Evolutionary conservation across 2,888 invertebrate genomes (phyloP), one percentile per base, ranked within the genome.

Genomic region (Xestia xanthographa): DNA sequence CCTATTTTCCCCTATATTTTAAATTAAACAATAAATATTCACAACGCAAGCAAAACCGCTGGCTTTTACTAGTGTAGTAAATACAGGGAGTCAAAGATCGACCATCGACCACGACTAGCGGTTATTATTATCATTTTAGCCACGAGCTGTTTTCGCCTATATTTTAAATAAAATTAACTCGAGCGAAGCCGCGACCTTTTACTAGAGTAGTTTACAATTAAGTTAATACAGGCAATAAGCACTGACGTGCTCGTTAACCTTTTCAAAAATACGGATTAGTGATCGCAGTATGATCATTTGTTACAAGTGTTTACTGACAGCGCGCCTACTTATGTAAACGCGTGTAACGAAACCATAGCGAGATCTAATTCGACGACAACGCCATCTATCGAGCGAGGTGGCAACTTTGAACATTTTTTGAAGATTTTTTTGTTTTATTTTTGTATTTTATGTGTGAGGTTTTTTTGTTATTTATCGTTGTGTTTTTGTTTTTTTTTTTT

Each of bases 341-440:
- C 14, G 1, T 41, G 80, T 72, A 80, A 80, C 83, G 83, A 72
- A 80, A 80, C 80, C 83, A 80, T 80, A 80, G 80, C 83, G 80
- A 29, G 63, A 72, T 77, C 72, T 80, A 80, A 78, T 53, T 83
- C 79, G 80, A 83, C 26, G 4, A 34, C 45, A 80, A 80, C 72
- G 79, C 83, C 80, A 80, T 80, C 80, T 80, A 83, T 80, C 83
- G 80, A 83, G 72, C 22, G 0, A 0, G 0, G 14, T 0, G 72
- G 17, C 50, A 83, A 72, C 79, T 78, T 12, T 41, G 0, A 5
- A 1, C 0, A 3, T 3, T 20, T 11, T 78, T 12, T 41, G 0
- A 5, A 1, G 0, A 3, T 3, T 20, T 11, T 20, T 45, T 17
- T 0, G 0, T 11, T 9, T 0, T 1, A n/a, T 53, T 66, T 1